Percentiles rank a stretch among this genome's conserved stretches.
These are phyloP conservation scores for Drosophila oshimai DNA, from an alignment of 1,140 invertebrate species.

Conservation along the genomic window DNA sequence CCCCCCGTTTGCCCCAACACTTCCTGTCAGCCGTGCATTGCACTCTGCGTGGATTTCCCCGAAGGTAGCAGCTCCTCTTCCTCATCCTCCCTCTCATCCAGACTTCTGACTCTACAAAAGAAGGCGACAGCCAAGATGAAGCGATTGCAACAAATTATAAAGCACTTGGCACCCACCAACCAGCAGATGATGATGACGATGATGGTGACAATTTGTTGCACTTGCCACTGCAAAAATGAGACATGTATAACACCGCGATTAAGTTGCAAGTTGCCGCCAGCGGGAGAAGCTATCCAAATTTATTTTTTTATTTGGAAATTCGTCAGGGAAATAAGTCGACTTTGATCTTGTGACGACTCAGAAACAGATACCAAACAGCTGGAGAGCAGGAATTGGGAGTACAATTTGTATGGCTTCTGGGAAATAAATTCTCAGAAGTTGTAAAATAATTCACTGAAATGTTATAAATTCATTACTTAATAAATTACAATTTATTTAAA, in stretches of 20 bases:
- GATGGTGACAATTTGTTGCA: slow-evolving; percentile 30
- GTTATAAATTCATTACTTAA: no score
- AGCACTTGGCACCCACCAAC: slow-evolving; percentile 7
- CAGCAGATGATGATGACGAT: slow-evolving; percentile 8
- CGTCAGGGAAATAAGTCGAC: neutral
- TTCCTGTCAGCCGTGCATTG: slow-evolving; percentile 52
- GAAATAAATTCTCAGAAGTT: no score
- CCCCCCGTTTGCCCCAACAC: slow-evolving; percentile 33
- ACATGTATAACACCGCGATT: neutral
- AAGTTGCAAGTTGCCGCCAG: slow-evolving; percentile 5
- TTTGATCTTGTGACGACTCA: neutral
- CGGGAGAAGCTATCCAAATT: neutral
- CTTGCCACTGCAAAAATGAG: slow-evolving; percentile 8
- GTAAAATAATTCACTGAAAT: no score
- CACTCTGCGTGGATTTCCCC: slow-evolving; percentile 45
- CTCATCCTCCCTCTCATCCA: neutral
- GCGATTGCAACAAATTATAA: slow-evolving; percentile 40
- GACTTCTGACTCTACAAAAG: neutral
- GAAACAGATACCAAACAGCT: neutral
- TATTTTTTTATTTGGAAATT: neutral
- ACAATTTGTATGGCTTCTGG: neutral
- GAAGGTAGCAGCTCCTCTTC: slow-evolving; percentile 13
- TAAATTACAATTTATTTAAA: no score
- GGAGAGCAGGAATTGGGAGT: no score
- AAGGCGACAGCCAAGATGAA: slow-evolving; percentile 29